These are phyloP conservation scores for Azorinus chamasolen DNA, from an alignment of 2,888 invertebrate species.

Conservation along the genomic window DNA sequence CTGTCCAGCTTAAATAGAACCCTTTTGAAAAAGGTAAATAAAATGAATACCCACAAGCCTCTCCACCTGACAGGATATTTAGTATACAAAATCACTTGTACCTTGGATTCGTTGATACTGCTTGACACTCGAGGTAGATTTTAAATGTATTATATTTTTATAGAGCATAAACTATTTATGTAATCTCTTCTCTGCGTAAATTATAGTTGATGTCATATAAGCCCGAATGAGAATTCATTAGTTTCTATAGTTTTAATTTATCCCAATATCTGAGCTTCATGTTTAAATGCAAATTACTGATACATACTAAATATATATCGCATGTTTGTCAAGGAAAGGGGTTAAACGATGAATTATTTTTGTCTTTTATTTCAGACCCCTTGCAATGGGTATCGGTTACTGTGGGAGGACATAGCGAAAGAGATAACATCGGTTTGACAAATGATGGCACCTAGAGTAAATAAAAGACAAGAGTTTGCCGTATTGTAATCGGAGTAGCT, in stretches of 20 bases:
- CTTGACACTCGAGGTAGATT: not conserved
- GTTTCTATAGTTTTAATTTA: too few relatives aligned
- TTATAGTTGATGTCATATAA: too few relatives aligned
- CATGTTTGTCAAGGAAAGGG: too few relatives aligned
- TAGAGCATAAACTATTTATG: too few relatives aligned
- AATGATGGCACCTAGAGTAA: slow-evolving; percentile 47
- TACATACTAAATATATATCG: too few relatives aligned
- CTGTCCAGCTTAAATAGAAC: slow-evolving; percentile 12
- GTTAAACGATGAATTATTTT: not conserved
- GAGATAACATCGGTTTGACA: slow-evolving; percentile 61
- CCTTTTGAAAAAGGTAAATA: slow-evolving; percentile 20
- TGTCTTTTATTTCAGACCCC: slow-evolving; percentile 17
- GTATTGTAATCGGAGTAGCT: slow-evolving; percentile 40
- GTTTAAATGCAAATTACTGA: too few relatives aligned
- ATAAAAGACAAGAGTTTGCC: slow-evolving; percentile 47
- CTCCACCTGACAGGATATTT: slow-evolving; percentile 37
- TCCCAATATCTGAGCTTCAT: too few relatives aligned
- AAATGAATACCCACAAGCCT: slow-evolving; percentile 29
- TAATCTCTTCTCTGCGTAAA: too few relatives aligned
- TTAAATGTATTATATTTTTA: too few relatives aligned
- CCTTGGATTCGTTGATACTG: not conserved
- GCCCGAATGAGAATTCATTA: too few relatives aligned
- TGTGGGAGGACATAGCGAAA: slow-evolving; percentile 21
- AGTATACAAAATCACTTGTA: slow-evolving; percentile 27
- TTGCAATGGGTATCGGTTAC: slow-evolving; percentile 42